phyloP scores from a whole-genome alignment of 1,140 invertebrate genomes.

The Steinernema khuongi region DNA sequence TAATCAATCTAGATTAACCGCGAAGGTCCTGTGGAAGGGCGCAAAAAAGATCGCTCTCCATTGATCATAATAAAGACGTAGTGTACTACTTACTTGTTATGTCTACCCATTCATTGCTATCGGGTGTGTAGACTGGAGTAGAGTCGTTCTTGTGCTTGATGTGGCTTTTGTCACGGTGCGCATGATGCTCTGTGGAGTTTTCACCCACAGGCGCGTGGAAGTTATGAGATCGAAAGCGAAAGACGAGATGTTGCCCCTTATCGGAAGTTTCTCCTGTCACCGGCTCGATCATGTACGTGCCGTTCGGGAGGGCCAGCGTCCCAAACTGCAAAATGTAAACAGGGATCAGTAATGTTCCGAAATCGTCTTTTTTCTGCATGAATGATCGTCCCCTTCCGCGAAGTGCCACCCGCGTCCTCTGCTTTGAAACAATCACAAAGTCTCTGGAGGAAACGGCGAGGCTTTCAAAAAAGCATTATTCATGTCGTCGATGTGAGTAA shows the following conservation, averaged over 20 bases:
- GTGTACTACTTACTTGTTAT: constrained; percentile 14
- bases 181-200: constrained; percentile 1
- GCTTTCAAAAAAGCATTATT: constrained; percentile 19
- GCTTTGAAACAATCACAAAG: constrained; percentile 31
- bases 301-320: constrained; percentile 46
- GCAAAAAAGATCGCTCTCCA: background rate
- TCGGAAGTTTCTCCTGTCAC: constrained; percentile 28
- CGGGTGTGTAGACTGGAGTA: constrained; percentile 21
- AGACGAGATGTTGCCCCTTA: constrained; percentile 1
- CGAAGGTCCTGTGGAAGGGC: background rate
- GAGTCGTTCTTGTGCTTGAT: background rate
- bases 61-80: background rate
- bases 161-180: constrained; percentile 9
- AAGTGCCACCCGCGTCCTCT: constrained; percentile 12
- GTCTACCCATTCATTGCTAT: constrained; percentile 20
- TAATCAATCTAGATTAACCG: background rate
- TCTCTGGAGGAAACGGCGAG: background rate
- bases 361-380: constrained; percentile 24
- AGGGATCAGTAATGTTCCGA: constrained; percentile 17
- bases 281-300: constrained; percentile 54
- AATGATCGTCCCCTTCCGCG: constrained; percentile 17
- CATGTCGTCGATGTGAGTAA: constrained; percentile 3
- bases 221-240: background rate
- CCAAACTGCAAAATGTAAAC: constrained; percentile 45
- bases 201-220: background rate